phyloP scores from a whole-genome alignment of 1,140 invertebrate species.

The Adoxophyes honmai region DNA sequence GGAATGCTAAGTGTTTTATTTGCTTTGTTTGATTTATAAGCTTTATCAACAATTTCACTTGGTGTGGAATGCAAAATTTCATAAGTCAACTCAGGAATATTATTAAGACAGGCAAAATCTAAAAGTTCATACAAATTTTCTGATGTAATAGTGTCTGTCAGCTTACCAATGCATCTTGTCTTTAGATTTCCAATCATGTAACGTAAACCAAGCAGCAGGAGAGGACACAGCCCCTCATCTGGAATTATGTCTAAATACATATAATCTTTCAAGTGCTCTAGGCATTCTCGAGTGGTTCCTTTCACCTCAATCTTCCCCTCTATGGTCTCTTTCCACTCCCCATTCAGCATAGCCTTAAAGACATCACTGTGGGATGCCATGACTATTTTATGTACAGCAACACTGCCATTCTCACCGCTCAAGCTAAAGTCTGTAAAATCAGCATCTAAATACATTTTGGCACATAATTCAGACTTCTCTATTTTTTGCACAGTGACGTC shows the following conservation, averaged over 20 bases:
- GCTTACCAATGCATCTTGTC: background rate
- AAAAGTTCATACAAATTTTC: background rate
- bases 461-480: too few species aligned
- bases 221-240: background rate
- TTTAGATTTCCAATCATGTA: constrained; percentile 6
- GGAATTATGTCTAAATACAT: background rate
- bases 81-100: background rate
- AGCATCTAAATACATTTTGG: constrained; percentile 1
- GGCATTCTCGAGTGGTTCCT: background rate
- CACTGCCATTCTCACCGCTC: background rate
- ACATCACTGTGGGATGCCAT: background rate
- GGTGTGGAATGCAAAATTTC: too few species aligned
- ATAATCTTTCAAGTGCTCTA: constrained; percentile 4
- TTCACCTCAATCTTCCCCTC: background rate
- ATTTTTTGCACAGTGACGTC: too few species aligned
- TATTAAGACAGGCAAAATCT: background rate
- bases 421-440: background rate
- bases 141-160: background rate
- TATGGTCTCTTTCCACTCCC: background rate
- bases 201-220: background rate
- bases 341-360: background rate
- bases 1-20: too few species aligned
- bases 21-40: too few species aligned
- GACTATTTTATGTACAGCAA: background rate
- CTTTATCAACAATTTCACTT: too few species aligned